Percentiles rank a stretch among this genome's conserved stretches.
Evolutionary conservation across 2,797 vertebrate genomes (phyloP).

Genomic region (Mormyrus hasselquistii): DNA sequence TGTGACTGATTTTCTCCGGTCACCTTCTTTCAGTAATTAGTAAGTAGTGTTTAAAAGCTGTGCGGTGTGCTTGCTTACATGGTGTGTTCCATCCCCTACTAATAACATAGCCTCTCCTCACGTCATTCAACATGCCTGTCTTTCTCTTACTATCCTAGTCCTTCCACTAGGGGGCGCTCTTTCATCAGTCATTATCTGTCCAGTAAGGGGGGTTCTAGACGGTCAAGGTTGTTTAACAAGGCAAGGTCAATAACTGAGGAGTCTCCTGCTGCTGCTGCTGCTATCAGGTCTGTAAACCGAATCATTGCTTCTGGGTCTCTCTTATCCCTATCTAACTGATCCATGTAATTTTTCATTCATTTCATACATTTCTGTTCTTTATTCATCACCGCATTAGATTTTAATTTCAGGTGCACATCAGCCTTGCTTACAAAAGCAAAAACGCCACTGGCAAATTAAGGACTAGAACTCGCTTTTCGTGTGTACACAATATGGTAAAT

Average conservation of each 20-base stretch:
- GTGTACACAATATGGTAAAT: background rate
- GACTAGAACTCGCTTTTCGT: background rate
- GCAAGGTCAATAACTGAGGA: slow-evolving; percentile 43
- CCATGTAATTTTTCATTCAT: background rate
- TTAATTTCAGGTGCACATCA: background rate
- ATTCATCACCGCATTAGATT: background rate
- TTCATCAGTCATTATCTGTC: slow-evolving; percentile 53
- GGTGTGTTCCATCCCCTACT: background rate
- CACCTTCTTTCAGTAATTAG: background rate
- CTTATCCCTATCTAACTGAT: background rate
- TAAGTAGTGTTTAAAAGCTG: background rate
- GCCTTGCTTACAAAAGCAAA: background rate
- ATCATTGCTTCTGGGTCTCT: slow-evolving; percentile 18
- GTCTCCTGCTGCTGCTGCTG: slow-evolving; percentile 26
- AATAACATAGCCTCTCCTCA: slow-evolving; percentile 22
- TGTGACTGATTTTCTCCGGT: background rate
- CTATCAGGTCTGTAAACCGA: slow-evolving; percentile 46
- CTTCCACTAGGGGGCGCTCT: slow-evolving; percentile 45
- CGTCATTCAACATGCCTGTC: slow-evolving; percentile 31
- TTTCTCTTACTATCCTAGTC: slow-evolving; percentile 35
- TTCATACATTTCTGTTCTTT: background rate
- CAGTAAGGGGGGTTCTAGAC: slow-evolving; percentile 49
- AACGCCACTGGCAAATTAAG: background rate
- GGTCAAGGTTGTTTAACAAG: slow-evolving; percentile 46
- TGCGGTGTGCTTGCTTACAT: slow-evolving; percentile 6